These are phyloP conservation scores for Neotoxoptera formosana DNA, from an alignment of 1,140 invertebrate species.

Conservation along the genomic window DNA sequence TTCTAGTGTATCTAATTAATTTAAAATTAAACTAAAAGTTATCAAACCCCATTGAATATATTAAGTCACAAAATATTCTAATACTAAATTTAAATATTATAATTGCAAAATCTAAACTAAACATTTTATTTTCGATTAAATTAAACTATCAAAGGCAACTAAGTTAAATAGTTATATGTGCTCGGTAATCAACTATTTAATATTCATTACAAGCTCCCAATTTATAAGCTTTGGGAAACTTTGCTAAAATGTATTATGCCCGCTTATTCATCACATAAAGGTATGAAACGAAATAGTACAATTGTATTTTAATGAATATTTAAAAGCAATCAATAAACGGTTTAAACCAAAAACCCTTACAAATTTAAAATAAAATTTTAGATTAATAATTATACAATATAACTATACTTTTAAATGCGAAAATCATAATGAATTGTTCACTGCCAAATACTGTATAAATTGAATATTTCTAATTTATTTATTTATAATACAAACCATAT, in stretches of 20 bases:
- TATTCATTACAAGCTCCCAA: constrained; percentile 14
- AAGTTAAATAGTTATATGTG: background rate
- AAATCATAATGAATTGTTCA: background rate
- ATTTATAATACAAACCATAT: background rate
- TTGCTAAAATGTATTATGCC: background rate
- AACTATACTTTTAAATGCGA: background rate
- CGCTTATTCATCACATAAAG: background rate
- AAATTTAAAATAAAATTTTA: background rate
- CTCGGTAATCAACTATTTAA: background rate
- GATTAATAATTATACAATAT: background rate
- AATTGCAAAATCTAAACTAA: background rate
- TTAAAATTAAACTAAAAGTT: background rate
- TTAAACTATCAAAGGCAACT: background rate
- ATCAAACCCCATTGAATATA: background rate
- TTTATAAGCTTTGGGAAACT: background rate
- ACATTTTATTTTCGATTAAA: background rate
- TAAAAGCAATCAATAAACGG: background rate
- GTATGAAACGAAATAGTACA: background rate
- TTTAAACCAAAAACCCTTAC: background rate
- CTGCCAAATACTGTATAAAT: background rate
- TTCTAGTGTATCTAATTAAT: background rate
- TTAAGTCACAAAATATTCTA: background rate
- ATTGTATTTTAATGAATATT: background rate
- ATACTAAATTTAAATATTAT: background rate
- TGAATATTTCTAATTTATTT: background rate